Base-by-base conservation (phyloP, 2,888 invertebrate genomes). In the Mechanitis mazaeus region DNA sequence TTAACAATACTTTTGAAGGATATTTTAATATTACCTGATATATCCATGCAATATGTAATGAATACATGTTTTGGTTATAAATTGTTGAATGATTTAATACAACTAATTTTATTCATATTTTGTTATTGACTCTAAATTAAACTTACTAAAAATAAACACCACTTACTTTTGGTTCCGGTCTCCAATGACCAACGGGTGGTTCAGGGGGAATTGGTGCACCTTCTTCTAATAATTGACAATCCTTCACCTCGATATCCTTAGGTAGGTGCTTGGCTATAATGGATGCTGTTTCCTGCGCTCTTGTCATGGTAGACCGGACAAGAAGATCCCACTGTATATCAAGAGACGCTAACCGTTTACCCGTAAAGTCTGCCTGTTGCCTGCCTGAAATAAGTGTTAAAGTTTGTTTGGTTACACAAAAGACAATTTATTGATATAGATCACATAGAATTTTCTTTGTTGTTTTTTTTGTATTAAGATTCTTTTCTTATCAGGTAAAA, bases 141-240 rank as follows among this genome's bases (percentile, higher is more conserved):
- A 35, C 3, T 6, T 5, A 3, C 3, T 35, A 35, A 35, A 35
- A 35, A 5, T 42, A 42, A 42, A 9, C n/a, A n/a, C 5, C 3
- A 60, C 83, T 83, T 90, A 91, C 89, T 79, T 76, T 79, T 59
- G 84, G 81, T 68, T 97, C 96, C 0, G 98, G 96, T 75, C 92
- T 94, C 97, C 98, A 98, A 75, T 94, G 93, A 0, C 95, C 94
- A 0, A 95, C 91, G 0, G 97, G 95, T 0, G 99, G 99, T 75
- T 98, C 98, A 0, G 98, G 98, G 0, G 96, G 95, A 69, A 97
- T 94, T 0, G 99, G 99, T 0, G 97, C 96, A 0, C 99, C 99
- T 84, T 99, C 99, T 63, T 96, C 93, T 31, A 99, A 84, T 71
- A 96, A 85, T 71, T 93, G 92, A 76, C 96, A 96, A 70, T 94